Percentiles rank a stretch among this genome's conserved stretches.
These are phyloP conservation scores for Hypanus sabinus DNA, from an alignment of 2,113 vertebrate genomes.

Conservation along the genomic window DNA sequence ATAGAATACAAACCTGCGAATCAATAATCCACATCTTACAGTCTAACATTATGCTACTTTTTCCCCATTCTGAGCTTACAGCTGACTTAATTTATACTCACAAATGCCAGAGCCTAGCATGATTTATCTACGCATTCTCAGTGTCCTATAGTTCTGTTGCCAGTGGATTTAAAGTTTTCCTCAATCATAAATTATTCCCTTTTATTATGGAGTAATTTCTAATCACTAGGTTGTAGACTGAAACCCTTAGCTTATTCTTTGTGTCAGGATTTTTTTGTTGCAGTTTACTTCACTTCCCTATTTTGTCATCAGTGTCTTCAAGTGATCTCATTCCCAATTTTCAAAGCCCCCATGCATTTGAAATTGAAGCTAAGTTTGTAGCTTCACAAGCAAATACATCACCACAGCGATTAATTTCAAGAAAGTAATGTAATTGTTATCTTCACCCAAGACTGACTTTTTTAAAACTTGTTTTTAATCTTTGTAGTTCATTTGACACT, in stretches of 20 bases:
- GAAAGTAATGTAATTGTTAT: background rate
- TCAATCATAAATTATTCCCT: too few species aligned
- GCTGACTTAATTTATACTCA: background rate
- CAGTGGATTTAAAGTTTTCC: background rate
- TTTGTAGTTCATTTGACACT: slow-evolving; percentile 50
- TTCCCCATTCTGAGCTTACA: too few species aligned
- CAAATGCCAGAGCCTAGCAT: background rate
- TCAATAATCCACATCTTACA: too few species aligned
- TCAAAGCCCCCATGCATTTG: too few species aligned
- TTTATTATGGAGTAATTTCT: background rate
- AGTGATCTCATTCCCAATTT: too few species aligned
- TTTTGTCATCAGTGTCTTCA: too few species aligned
- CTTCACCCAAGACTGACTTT: background rate
- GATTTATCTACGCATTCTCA: background rate
- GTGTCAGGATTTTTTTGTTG: background rate
- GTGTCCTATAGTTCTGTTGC: background rate
- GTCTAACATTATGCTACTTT: too few species aligned
- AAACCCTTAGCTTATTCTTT: background rate
- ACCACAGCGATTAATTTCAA: background rate
- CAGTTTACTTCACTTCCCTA: too few species aligned
- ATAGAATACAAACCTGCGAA: too few species aligned
- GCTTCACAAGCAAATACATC: too few species aligned
- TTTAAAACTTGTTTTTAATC: slow-evolving; percentile 9
- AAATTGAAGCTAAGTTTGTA: too few species aligned
- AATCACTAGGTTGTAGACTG: background rate